Base-by-base conservation (phyloP, 2,888 invertebrate species). In the Sepiola atlantica region DNA sequence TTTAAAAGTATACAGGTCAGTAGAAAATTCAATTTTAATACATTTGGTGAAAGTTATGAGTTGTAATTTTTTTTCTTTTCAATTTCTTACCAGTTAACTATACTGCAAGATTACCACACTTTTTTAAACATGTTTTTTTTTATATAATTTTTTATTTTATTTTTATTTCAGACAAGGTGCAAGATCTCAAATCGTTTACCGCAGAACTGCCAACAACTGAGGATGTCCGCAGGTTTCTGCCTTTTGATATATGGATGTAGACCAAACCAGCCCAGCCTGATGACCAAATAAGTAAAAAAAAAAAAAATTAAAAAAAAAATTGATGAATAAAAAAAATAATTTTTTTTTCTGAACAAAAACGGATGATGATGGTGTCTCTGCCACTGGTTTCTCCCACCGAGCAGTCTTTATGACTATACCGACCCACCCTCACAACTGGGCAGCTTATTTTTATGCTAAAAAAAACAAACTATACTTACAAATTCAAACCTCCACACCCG, bases 131-230 rank as follows among this genome's bases (percentile, higher is more conserved):
- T 20, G 12, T 35, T 20, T 91, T 35, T 45, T 35, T 18, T 20
- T 45, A 8, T 91, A 32, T 90, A 16, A 55, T 35, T 45, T 32
- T n/a, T 35, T 35, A 32, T 77, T 94, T n/a, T 57, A n/a, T 90
- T 94, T 90, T 94, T 61, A 35, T 94, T 94, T 20, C 95, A 95
- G 95, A 93, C 94, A 94, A 61, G 95, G 94, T 61, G 94, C 95
- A 55, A 94, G 95, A 91, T 95, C 95, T 57, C 95, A 95, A 92
- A 95, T 95, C 55, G 95, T 95, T 32, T 95, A 95, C 94, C 94
- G 95, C 35, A 94, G 95, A 77, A 95, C 95, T 91, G 94, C 95
- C 21, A 95, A 95, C 94, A 94, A 94, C 94, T 95, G 94, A 35
- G 77, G 28, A 54, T 92, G 55, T 92, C 77, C n/a, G n/a, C 77